phyloP scores from a whole-genome alignment of 2,113 vertebrate species.

The Tonatia bakeri region DNA sequence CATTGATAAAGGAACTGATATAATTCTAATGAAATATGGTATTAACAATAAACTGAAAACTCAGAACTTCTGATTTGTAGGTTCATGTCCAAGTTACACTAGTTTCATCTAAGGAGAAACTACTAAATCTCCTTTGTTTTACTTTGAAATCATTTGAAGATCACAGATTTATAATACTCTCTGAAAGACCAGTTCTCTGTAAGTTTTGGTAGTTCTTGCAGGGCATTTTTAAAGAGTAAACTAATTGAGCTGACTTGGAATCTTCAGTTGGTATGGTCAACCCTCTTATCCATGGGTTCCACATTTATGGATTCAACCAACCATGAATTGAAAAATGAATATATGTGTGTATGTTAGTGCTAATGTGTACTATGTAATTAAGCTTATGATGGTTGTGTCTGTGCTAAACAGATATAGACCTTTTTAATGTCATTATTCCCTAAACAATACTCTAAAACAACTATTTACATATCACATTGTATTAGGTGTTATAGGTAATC shows the following conservation, averaged over 20 bases:
- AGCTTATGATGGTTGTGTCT: background rate
- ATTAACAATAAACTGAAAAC: background rate
- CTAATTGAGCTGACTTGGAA: slow-evolving; percentile 2
- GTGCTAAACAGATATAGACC: background rate
- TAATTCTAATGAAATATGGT: background rate
- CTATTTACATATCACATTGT: background rate
- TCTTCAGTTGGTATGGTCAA: background rate
- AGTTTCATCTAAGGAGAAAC: background rate
- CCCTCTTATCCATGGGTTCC: background rate
- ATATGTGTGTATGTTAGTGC: background rate
- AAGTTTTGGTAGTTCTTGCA: background rate
- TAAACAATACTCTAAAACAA: background rate
- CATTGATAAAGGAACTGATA: slow-evolving; percentile 2
- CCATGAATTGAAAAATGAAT: background rate
- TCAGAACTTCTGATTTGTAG: background rate
- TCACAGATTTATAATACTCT: background rate
- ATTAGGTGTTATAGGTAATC: background rate
- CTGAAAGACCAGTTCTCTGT: background rate
- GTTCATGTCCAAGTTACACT: background rate
- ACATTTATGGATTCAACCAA: background rate
- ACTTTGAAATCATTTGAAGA: slow-evolving; percentile 26
- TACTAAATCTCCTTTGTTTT: background rate
- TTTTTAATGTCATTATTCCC: background rate
- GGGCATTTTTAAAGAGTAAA: slow-evolving; percentile 29
- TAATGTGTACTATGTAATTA: background rate